Percentiles rank a stretch among this genome's conserved stretches.
Evolutionary conservation across 2,797 vertebrate genomes (phyloP).

Genomic region (Gallinago solitaria): DNA sequence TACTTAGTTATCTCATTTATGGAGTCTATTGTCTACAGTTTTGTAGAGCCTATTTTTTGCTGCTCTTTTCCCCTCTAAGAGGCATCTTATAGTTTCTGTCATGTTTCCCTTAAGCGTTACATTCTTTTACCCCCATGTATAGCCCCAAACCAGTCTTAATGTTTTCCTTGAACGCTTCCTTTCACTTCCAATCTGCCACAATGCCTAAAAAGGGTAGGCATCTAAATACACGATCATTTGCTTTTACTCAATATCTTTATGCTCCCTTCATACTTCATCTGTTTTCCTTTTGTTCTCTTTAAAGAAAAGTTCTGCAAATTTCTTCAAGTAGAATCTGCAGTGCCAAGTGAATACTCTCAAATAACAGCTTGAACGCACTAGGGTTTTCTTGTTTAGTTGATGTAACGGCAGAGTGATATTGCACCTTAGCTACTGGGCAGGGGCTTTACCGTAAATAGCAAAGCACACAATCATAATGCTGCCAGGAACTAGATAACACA

Average conservation of each 20-base stretch:
- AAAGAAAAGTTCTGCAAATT: not conserved
- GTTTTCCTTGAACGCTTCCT: not conserved
- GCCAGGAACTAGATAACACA: not conserved
- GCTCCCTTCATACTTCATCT: not conserved
- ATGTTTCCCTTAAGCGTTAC: not conserved
- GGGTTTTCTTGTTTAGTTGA: not conserved
- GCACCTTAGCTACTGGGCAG: not conserved
- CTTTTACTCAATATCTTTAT: not conserved
- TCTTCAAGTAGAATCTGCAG: not conserved
- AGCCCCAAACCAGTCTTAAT: not conserved
- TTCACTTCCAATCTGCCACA: not conserved
- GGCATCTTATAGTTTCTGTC: not conserved
- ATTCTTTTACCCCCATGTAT: not conserved
- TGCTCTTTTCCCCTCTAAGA: not conserved
- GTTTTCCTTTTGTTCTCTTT: not conserved
- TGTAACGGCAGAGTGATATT: not conserved
- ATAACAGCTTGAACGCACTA: not conserved
- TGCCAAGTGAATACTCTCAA: not conserved
- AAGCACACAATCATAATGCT: not conserved
- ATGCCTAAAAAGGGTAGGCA: not conserved
- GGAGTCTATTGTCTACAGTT: not conserved
- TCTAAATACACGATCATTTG: not conserved
- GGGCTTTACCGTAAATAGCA: not conserved
- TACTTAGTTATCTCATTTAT: not conserved
- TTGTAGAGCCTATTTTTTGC: not conserved